Evolutionary conservation across 2,113 vertebrate species (phyloP), one percentile per base, ranked within the genome.

Genomic region (Suncus etruscus): DNA sequence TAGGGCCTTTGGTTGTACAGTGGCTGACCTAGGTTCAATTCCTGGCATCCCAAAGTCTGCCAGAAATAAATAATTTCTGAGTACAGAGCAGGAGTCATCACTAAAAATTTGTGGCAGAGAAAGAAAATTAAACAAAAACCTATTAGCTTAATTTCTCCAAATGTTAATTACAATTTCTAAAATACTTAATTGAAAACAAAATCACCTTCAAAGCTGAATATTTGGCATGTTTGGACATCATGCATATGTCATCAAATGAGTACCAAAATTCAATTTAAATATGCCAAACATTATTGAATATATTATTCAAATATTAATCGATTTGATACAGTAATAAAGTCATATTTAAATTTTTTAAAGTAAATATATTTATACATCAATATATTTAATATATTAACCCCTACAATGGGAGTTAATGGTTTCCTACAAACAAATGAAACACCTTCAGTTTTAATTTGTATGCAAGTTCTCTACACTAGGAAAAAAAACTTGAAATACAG

Each of bases 111-210:
- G 31, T 50, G 12, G 15, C 68, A 91, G 5, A 89, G 8, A 3
- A 89, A 24, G 83, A 79, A 27, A 29, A 32, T 45, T 68, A 54
- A 63, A 8, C 6, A 50, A 31, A 47, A 92, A 75, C 24, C 11
- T 63, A 31, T 14, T 51, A 20, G 83, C 73, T 22, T 75, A 25
- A 69, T 73, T 88, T 93, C 47, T 92, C 86, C 48, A 86, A 86
- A 93, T 80, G 31, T 54, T 65, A 88, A 11, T 88, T 85, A 87
- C 32, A 81, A 29, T 72, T 61, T 92, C 69, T 92, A 91, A 91
- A 92, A 84, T 51, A 84, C 29, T 69, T 61, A 92, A 83, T 22
- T 86, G 83, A 83, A 47, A 75, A 78, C 10, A 89, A 78, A 87
- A 73, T 11, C 54, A 73, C 15, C 15, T 73, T 84, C 32, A 54